These are phyloP conservation scores for Drosophila persimilis DNA, from an alignment of 1,140 invertebrate genomes.

Conservation along the genomic window DNA sequence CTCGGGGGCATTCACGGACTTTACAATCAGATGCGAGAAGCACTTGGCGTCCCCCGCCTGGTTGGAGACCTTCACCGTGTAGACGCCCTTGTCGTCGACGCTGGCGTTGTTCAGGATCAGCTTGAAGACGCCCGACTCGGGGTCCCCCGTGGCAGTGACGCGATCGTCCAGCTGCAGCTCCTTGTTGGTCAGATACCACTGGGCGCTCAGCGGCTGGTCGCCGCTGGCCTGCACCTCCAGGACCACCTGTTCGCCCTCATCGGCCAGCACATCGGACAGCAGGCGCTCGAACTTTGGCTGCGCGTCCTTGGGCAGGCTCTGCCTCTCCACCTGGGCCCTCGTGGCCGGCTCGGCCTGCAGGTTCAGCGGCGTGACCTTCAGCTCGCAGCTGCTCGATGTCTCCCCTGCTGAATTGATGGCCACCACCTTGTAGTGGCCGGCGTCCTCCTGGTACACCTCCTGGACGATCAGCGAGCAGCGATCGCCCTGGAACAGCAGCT, in stretches of 20 bases:
- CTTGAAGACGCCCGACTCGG: constrained; percentile 85
- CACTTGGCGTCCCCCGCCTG: constrained; percentile 90
- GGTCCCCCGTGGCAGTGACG: constrained; percentile 83
- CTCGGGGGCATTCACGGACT: constrained; percentile 83
- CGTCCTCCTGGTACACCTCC: constrained; percentile 89
- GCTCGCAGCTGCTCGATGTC: constrained; percentile 88
- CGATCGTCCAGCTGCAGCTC: constrained; percentile 84
- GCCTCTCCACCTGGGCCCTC: constrained; percentile 67
- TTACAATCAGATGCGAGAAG: constrained; percentile 90
- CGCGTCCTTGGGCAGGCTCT: constrained; percentile 79
- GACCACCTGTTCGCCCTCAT: constrained; percentile 88
- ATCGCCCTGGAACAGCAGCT: constrained; percentile 91
- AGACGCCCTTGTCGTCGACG: constrained; percentile 89
- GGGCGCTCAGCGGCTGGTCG: constrained; percentile 88
- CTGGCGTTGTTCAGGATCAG: constrained; percentile 85
- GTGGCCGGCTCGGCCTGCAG: constrained; percentile 70
- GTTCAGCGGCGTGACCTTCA: constrained; percentile 84
- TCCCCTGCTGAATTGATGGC: constrained; percentile 92
- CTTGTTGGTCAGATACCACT: constrained; percentile 90
- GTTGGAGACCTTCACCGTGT: constrained; percentile 90
- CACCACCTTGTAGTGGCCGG: constrained; percentile 91
- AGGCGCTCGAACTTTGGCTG: constrained; percentile 89
- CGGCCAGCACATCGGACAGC: constrained; percentile 87
- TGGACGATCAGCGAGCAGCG: constrained; percentile 91
- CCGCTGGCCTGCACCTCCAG: constrained; percentile 90